Base-by-base conservation (phyloP, 1,140 invertebrate genomes). In the Drosophila orosa region DNA sequence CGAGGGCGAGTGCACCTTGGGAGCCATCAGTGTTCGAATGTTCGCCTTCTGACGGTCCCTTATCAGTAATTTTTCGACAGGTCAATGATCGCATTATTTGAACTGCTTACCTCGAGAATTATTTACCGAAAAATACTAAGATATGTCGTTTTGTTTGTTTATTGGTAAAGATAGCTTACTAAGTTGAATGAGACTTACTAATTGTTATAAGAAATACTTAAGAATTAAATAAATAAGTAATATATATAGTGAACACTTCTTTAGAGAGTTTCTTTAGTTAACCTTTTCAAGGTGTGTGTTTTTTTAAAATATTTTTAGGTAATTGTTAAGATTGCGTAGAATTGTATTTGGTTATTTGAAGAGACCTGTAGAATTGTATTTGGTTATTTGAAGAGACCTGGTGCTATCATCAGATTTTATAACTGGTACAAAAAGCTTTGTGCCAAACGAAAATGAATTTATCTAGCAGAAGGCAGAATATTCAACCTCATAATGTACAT, bases 21-120 rank as follows among this genome's bases (percentile, higher is more conserved):
- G 74, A 5, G 74, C 76, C 27, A 71, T 78, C 15, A 78, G 76
- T 40, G 37, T 55, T 15, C 59, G 76, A 27, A 63, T 78, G 75
- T 29, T 78, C 9, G 75, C 75, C 17, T 78, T 69, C 15, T 78
- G 39, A 71, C 3, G 2, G 8, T 10, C 3, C 3, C 50, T 35
- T 22, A 52, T 52, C 50, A 5, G 19, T n/a, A 0, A 5, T 5
- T 22, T 19, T 15, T 31, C 22, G 5, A 24, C 3, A 2, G 27
- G 31, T 15, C 13, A 10, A 1, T 58, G 9, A 7, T 13, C n/a
- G 47, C 9, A 8, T 47, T 25, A 25, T 25, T 25, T 9, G 24
- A 17, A n/a, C 22, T 45, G n/a, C 12, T 13, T 2, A 48, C n/a
- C 13, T 50, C 1, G 3, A 2, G 10, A 29, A 31, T 50, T 19